These are phyloP conservation scores for Bilobella aurantiaca DNA, from an alignment of 1,140 invertebrate genomes.

Conservation along the genomic window DNA sequence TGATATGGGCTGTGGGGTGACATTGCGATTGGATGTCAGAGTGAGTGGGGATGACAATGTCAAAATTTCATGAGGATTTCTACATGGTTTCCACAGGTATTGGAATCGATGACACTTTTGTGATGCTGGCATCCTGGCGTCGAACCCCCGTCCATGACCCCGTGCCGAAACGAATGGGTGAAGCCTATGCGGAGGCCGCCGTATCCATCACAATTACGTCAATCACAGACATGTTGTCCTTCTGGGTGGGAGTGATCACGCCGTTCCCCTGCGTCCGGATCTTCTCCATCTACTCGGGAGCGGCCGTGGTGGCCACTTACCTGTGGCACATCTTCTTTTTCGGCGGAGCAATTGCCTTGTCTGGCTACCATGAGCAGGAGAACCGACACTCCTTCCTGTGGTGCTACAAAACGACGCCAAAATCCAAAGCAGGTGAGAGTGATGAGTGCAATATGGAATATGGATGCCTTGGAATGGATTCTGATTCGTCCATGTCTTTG, in stretches of 20 bases:
- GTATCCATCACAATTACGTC: slow-evolving; percentile 97
- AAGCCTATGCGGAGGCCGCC: slow-evolving; percentile 83
- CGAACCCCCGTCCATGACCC: slow-evolving; percentile 64
- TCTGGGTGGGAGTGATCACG: slow-evolving; percentile 88
- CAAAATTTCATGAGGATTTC: too few relatives aligned
- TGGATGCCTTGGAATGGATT: too few relatives aligned
- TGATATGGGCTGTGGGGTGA: too few relatives aligned
- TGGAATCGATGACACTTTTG: slow-evolving; percentile 92
- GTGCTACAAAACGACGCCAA: slow-evolving; percentile 38
- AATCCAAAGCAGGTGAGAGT: too few relatives aligned
- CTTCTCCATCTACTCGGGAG: slow-evolving; percentile 87
- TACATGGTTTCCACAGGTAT: too few relatives aligned
- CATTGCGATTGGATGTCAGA: too few relatives aligned
- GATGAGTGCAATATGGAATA: too few relatives aligned
- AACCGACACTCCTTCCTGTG: slow-evolving; percentile 76
- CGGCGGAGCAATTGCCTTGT: slow-evolving; percentile 76
- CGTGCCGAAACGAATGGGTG: slow-evolving; percentile 73
- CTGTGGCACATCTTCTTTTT: slow-evolving; percentile 93
- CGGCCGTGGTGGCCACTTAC: slow-evolving; percentile 85
- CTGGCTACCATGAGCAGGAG: slow-evolving; percentile 74
- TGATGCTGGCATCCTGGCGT: slow-evolving; percentile 87
- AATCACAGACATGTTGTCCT: slow-evolving; percentile 88
- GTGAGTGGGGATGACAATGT: too few relatives aligned
- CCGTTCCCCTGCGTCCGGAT: slow-evolving; percentile 90
- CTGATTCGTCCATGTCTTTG: too few relatives aligned